Percentiles rank a stretch among this genome's conserved stretches.
Conservation (phyloP, 2,113 vertebrate genomes). For the Xiphophorus couchianus region DNA sequence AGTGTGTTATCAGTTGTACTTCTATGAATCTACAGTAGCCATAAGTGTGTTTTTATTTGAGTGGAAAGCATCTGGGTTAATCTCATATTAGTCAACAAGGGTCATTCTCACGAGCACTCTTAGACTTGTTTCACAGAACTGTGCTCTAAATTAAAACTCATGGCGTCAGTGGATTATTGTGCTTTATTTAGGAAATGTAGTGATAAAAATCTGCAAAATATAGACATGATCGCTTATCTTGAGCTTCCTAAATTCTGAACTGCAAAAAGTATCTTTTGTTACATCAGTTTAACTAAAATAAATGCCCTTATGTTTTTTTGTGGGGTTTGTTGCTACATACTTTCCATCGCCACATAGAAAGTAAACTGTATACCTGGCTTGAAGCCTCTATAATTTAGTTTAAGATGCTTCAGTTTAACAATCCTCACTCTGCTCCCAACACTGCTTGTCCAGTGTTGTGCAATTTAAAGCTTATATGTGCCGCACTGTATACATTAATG, state of each 20-base stretch:
- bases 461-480: not conserved
- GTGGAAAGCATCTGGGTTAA: conserved; percentile 75
- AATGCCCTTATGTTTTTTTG: not conserved
- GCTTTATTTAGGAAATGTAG: conserved; percentile 9
- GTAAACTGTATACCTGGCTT: conserved; percentile 1
- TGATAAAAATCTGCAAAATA: not conserved
- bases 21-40: conserved; percentile 34
- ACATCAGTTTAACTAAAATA: conserved; percentile 7
- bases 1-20: conserved; percentile 11
- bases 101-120: conserved; percentile 72
- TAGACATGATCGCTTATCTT: not conserved
- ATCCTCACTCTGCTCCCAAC: conserved; percentile 1
- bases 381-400: conserved; percentile 15
- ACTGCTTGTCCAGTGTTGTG: conserved; percentile 1
- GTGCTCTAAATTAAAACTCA: conserved; percentile 55
- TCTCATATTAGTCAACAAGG: conserved; percentile 78
- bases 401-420: conserved; percentile 13
- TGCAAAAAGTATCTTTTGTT: not conserved
- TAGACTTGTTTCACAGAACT: conserved; percentile 65
- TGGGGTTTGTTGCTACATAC: conserved; percentile 3
- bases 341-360: conserved; percentile 21
- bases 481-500: conserved; percentile 23
- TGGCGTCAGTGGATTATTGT: conserved; percentile 23
- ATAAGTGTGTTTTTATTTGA: conserved; percentile 58
- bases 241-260: not conserved